phyloP scores from a whole-genome alignment of 2,797 vertebrate genomes.

The Capromys pilorides region DNA sequence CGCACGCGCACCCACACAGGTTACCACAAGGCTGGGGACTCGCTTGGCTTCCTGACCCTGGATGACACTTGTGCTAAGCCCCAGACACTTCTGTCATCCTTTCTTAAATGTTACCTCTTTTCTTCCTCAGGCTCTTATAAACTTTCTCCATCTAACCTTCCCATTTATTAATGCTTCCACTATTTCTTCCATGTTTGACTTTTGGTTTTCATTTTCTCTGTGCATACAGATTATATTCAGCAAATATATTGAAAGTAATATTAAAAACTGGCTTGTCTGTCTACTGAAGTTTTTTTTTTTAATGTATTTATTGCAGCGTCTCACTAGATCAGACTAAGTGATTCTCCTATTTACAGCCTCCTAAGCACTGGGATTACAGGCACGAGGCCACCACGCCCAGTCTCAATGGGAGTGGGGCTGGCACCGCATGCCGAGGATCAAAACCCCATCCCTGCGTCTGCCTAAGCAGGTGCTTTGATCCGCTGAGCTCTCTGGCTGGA shows the following conservation, averaged over 20 bases:
- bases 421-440: no score
- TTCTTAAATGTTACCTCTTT: background rate
- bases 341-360: no score
- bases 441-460: no score
- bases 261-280: background rate
- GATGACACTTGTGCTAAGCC: background rate
- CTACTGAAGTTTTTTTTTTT: background rate
- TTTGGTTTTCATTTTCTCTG: background rate
- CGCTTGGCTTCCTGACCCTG: background rate
- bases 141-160: background rate
- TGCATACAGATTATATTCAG: background rate
- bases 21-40: background rate
- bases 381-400: no score
- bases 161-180: background rate
- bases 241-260: background rate
- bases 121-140: background rate
- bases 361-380: no score
- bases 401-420: no score
- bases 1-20: no score
- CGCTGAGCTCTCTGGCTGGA: no score
- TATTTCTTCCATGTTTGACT: background rate
- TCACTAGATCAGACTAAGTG: no score
- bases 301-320: no score
- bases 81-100: conserved; percentile 20
- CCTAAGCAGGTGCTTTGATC: no score